A percentile compares a stretch with the other conserved stretches of the same genome.
phyloP scores from a whole-genome alignment of 92 coral and sea anemone genomes.

The Palythoa heliodiscus region DNA sequence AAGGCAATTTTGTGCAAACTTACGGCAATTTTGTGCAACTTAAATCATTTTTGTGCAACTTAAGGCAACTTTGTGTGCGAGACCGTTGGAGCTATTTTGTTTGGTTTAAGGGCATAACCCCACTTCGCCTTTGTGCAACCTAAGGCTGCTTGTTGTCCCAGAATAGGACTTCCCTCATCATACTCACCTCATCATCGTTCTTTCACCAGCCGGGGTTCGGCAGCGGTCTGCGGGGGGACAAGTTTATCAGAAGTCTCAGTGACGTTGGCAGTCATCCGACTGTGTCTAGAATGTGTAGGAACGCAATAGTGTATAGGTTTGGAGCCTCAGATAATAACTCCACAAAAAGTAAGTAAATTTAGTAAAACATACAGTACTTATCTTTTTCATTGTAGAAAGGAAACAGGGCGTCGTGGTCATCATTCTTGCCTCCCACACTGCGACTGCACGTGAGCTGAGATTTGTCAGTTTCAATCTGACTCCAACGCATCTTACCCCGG shows the following conservation, averaged over 20 bases:
- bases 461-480: no score
- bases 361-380: no score
- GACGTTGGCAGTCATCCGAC: slow-evolving; percentile 27
- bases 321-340: slow-evolving; percentile 1
- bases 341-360: not conserved
- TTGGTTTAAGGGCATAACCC: no score
- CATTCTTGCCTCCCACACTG: not conserved
- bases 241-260: slow-evolving; percentile 1
- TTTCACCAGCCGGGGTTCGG: slow-evolving; percentile 19
- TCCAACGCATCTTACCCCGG: no score
- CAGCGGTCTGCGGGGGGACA: not conserved
- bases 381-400: not conserved
- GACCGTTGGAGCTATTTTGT: no score
- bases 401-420: not conserved
- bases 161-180: not conserved
- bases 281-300: slow-evolving; percentile 30
- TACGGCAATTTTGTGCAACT: no score
- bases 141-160: no score
- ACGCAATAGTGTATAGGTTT: slow-evolving; percentile 25
- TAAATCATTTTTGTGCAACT: no score
- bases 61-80: no score
- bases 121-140: no score
- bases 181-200: not conserved
- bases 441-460: no score
- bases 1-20: no score